Conservation (phyloP, 2,888 invertebrate species). For the Erebia epiphron region DNA sequence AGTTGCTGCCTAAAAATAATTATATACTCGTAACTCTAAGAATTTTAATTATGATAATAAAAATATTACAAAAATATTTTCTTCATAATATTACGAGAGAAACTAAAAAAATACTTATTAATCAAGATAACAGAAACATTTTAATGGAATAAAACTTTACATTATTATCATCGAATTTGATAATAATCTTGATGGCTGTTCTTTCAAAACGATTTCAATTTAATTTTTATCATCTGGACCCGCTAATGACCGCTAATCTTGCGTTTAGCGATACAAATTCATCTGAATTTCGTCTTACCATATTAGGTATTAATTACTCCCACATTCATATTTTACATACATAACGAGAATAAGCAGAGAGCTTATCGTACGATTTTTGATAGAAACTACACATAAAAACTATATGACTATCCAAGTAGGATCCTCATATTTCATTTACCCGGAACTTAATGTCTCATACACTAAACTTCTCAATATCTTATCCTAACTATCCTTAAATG, state of each 20-base stretch:
- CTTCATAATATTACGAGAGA: slow-evolving; percentile 1
- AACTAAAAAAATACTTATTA: slow-evolving; percentile 6
- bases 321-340: slow-evolving; percentile 36
- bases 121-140: slow-evolving; percentile 19
- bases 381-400: not conserved
- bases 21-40: too few relatives aligned
- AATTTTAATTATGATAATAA: slow-evolving; percentile 6
- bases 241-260: slow-evolving; percentile 26
- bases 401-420: not conserved
- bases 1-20: too few relatives aligned
- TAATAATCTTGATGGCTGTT: slow-evolving; percentile 23
- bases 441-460: too few relatives aligned
- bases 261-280: slow-evolving; percentile 19
- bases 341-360: slow-evolving; percentile 32
- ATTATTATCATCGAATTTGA: slow-evolving; percentile 6
- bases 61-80: slow-evolving; percentile 1
- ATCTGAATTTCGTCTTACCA: slow-evolving; percentile 19
- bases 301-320: slow-evolving; percentile 39
- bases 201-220: slow-evolving; percentile 33
- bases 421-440: too few relatives aligned
- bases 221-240: slow-evolving; percentile 29
- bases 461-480: too few relatives aligned
- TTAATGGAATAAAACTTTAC: slow-evolving; percentile 16
- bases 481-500: too few relatives aligned
- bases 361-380: not conserved